Conservation (phyloP, 2,797 vertebrate genomes). For the Babyrousa celebensis region DNA sequence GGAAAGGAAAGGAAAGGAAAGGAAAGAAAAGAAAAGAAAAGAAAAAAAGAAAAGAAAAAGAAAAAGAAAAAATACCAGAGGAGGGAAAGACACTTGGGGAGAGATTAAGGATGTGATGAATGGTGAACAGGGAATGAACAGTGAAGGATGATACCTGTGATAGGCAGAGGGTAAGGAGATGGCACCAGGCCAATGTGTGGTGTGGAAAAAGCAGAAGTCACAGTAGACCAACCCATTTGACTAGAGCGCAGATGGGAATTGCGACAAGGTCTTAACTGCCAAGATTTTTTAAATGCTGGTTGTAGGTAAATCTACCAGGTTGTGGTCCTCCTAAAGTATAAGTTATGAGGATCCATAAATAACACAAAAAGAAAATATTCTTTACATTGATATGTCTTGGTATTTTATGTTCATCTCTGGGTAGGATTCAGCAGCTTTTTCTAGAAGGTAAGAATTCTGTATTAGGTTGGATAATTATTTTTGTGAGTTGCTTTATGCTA, state of each 20-base stretch:
- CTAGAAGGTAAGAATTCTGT: slow-evolving; percentile 5
- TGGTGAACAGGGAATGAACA: neutral
- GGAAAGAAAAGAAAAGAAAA: no score
- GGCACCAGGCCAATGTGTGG: neutral
- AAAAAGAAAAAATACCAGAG: neutral
- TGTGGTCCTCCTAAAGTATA: neutral
- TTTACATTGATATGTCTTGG: slow-evolving; percentile 44
- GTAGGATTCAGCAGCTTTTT: slow-evolving; percentile 36
- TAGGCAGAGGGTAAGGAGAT: neutral
- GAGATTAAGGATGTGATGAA: neutral
- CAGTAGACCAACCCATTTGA: neutral
- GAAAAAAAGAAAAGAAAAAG: no score
- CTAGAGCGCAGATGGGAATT: neutral
- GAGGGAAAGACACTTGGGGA: neutral
- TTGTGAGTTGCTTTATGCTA: neutral
- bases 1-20: no score
- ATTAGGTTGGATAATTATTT: neutral
- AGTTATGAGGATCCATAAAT: slow-evolving; percentile 67
- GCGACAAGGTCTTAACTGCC: neutral
- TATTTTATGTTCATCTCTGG: neutral
- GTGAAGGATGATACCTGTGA: neutral
- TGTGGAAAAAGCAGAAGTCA: neutral
- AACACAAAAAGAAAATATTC: slow-evolving; percentile 39
- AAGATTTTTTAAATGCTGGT: neutral
- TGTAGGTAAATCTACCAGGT: neutral